phyloP scores from a whole-genome alignment of 1,140 invertebrate species.

The Meteorus sp. region DNA sequence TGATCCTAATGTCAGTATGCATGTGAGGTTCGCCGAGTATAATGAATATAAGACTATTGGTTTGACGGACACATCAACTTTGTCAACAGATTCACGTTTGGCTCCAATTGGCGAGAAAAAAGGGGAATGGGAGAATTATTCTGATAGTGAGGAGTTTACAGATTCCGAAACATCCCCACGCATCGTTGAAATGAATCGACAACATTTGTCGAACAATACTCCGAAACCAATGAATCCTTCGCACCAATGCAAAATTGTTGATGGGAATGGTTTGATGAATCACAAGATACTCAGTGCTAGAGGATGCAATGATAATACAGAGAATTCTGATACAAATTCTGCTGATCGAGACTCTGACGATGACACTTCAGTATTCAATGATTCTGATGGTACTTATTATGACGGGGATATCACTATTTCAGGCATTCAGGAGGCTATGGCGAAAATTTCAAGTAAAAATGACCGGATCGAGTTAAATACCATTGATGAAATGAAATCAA shows the following conservation, averaged over 20 bases:
- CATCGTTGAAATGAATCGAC: no score
- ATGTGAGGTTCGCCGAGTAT: slow-evolving; percentile 54
- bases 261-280: no score
- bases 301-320: not conserved
- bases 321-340: slow-evolving; percentile 1
- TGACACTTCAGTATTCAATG: slow-evolving; percentile 14
- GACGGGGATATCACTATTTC: slow-evolving; percentile 23
- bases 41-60: slow-evolving; percentile 55
- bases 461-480: slow-evolving; percentile 27
- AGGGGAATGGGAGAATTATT: slow-evolving; percentile 45
- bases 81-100: slow-evolving; percentile 38
- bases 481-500: not conserved
- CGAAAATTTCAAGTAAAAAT: not conserved
- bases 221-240: no score
- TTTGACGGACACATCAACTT: slow-evolving; percentile 45
- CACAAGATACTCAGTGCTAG: no score
- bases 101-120: slow-evolving; percentile 32
- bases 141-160: slow-evolving; percentile 40
- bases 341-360: slow-evolving; percentile 21
- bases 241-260: no score
- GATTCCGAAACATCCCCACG: slow-evolving; percentile 39
- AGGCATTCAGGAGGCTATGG: slow-evolving; percentile 16
- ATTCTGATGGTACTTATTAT: slow-evolving; percentile 16
- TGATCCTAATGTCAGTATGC: slow-evolving; percentile 37
- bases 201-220: no score